Evolutionary conservation across 2,888 invertebrate genomes (phyloP).

Genomic region (Philonicus albiceps): DNA sequence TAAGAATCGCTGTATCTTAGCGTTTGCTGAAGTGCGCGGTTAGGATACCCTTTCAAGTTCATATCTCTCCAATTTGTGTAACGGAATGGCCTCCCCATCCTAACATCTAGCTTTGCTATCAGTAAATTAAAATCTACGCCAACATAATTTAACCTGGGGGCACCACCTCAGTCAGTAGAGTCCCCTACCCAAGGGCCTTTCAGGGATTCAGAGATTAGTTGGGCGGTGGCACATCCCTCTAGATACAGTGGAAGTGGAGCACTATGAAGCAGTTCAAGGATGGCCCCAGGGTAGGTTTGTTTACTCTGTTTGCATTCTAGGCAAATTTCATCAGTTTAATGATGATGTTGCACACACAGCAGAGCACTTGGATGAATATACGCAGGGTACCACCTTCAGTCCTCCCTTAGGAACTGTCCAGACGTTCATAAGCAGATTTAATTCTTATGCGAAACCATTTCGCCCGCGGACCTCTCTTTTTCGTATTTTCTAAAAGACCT

Average conservation of each 20-base stretch:
- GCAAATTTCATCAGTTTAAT: slow-evolving; percentile 5
- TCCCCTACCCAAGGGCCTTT: background rate
- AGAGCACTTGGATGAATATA: background rate
- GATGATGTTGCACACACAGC: background rate
- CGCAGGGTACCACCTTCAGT: background rate
- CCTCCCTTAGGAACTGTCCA: background rate
- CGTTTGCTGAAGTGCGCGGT: background rate
- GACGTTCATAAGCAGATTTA: background rate
- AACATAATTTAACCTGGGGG: background rate
- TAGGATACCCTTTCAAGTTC: background rate
- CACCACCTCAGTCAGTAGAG: background rate
- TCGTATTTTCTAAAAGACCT: background rate
- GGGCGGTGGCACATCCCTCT: background rate
- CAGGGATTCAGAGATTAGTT: background rate
- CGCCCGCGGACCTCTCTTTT: background rate
- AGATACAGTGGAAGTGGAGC: background rate
- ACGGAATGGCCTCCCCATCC: background rate
- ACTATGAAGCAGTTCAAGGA: background rate
- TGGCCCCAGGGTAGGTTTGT: background rate
- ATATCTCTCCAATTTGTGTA: slow-evolving; percentile 9
- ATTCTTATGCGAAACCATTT: background rate
- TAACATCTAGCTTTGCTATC: background rate
- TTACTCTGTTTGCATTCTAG: background rate
- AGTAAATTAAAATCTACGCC: slow-evolving; percentile 11
- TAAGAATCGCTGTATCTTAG: background rate